A percentile compares a stretch with the other conserved stretches of the same genome.
phyloP scores from a whole-genome alignment of 2,888 invertebrate genomes.

The Tinea trinotella region DNA sequence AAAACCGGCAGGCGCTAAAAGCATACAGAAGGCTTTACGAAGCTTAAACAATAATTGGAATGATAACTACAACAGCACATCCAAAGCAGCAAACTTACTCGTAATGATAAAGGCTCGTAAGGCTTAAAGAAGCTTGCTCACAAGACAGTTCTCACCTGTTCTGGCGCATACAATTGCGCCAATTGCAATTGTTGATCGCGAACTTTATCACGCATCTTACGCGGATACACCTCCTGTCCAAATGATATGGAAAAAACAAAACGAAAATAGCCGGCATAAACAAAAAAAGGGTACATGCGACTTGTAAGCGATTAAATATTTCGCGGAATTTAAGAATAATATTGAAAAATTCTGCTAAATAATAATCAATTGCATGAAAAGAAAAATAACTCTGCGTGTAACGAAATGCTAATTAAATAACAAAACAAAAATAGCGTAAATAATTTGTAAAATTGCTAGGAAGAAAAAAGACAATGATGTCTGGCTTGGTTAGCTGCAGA shows the following conservation, averaged over 20 bases:
- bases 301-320: constrained; percentile 26
- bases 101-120: constrained; percentile 41
- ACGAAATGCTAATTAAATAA: constrained; percentile 1
- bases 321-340: background rate
- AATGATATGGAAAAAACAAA: constrained; percentile 72
- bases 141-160: constrained; percentile 66
- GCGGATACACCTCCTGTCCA: constrained; percentile 84
- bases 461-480: constrained; percentile 36
- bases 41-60: constrained; percentile 49
- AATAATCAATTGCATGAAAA: background rate
- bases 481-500: constrained; percentile 41
- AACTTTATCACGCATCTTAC: constrained; percentile 86
- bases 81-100: constrained; percentile 49
- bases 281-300: constrained; percentile 66
- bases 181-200: constrained; percentile 77
- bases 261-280: constrained; percentile 67
- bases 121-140: constrained; percentile 44
- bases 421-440: constrained; percentile 3
- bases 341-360: background rate
- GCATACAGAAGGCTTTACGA: constrained; percentile 31
- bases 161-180: constrained; percentile 70
- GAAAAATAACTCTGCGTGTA: background rate
- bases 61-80: constrained; percentile 64
- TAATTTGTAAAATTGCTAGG: background rate
- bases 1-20: constrained; percentile 7